Evolutionary conservation across 2,888 invertebrate genomes (phyloP), one percentile per base, ranked within the genome.

Genomic region (Cryptosula pallasiana): DNA sequence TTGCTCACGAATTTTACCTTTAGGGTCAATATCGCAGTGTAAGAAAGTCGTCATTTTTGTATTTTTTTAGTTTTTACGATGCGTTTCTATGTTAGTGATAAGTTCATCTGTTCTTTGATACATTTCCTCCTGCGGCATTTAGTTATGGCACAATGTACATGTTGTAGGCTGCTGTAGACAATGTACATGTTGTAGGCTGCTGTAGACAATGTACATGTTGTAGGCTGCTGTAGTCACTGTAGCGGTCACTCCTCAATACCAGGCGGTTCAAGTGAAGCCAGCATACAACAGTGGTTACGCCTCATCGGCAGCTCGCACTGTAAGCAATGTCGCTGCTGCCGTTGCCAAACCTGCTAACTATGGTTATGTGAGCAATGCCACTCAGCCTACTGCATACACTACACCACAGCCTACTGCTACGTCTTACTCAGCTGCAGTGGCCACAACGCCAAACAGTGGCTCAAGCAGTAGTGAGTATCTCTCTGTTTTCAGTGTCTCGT

Each of bases 231-330:
- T 63, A 2, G 63, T 63, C 5, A 63, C 63, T 13, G 63, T 63
- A n/a, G 63, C 63, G 9, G 63, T 63, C 13, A 63, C 63, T 32
- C 63, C 63, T 32, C 63, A 63, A 32, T 63, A 63, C n/a, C 63
- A 63, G n/a, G 63, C 63, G 2, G 63, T 63, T 9, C 63, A 63
- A 34, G 63, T 63, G 34, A 63, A 63, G 63, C 34, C 63, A 27
- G 32, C 63, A 16, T 63, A 63, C n/a, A 63, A 32, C n/a, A 34
- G 63, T 63, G 63, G 63, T 13, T 63, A 63, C 34, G 63, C 29
- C 5, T 20, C 63, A 13, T 29, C 45, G 5, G 45, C 63, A 63
- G 63, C 63, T 32, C 20, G 63, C 3, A 25, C 63, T 32, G 63
- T 63, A 1, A 63, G 63, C 32, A 63, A 63, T 63, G 63, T 63